Evolutionary conservation across 2,113 vertebrate species (phyloP), one percentile per base, ranked within the genome.

Genomic region (Haplochromis vanheusdeni): DNA sequence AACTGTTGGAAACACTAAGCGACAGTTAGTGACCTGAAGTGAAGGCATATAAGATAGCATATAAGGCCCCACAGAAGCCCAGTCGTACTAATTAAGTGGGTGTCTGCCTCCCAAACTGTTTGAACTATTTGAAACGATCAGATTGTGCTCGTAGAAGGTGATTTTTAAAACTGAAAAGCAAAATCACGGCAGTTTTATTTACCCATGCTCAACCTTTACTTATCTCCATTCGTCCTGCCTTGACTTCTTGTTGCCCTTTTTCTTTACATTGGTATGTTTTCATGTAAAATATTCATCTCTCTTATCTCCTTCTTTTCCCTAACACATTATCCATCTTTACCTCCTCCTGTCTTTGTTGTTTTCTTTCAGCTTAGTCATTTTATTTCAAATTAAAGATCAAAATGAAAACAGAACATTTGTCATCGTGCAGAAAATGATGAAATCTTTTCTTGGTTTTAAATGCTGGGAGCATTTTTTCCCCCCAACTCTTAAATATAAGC

Each of bases 271-370:
- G 73, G 26, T 73, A 73, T 73, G 68, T 51, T 77, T 51, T 77
- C 4, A n/a, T 33, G 42, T 51, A 68, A 68, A 40, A 51, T 77
- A 51, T 51, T 49, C 42, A n/a, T 51, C 42, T 31, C 42, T 51
- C 73, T 51, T 77, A 77, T 77, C 73, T 51, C 45, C 45, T 12
- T n/a, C n/a, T 45, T 77, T 31, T 19, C 6, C 33, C 45, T 31
- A 49, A 77, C 73, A 77, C 73, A 7, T 77, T 49, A 77, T 77
- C 73, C 26, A 28, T 77, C 73, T 77, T 77, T 8, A 31, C 73
- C 45, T 77, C 73, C 45, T 77, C 73, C 45, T 31, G 45, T n/a
- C 73, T 6, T 33, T 77, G 45, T 51, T 51, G 73, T 77, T 77
- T 77, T 77, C 73, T 77, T 77, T 77, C 45, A 77, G 68, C 68